Evolutionary conservation across 2,113 vertebrate genomes (phyloP).

Genomic region (Emydura subglobosa): DNA sequence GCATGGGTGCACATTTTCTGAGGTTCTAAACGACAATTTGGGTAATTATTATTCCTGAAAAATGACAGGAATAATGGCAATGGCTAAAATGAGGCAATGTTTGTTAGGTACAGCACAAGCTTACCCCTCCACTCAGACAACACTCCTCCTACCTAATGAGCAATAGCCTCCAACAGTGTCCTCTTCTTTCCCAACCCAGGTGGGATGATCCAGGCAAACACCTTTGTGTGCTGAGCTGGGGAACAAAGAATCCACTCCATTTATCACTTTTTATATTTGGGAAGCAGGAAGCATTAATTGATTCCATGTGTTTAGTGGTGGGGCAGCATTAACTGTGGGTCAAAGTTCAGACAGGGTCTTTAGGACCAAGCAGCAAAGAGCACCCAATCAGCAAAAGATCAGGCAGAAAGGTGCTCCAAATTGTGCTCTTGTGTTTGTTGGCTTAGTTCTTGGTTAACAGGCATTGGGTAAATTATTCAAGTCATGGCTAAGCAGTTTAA

Average conservation of each 20-base stretch:
- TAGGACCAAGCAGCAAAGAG: neutral
- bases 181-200: fast-evolving
- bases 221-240: fast-evolving
- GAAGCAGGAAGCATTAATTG: neutral
- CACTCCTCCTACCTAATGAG: neutral
- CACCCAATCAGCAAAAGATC: neutral
- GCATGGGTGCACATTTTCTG: neutral
- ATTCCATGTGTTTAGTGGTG: neutral
- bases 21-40: neutral
- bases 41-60: neutral
- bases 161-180: fast-evolving
- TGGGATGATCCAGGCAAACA: fast-evolving
- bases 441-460: neutral
- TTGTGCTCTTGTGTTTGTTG: too few species aligned
- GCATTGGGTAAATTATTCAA: neutral
- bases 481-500: neutral
- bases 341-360: neutral
- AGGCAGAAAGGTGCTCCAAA: too few species aligned
- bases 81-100: neutral
- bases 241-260: fast-evolving
- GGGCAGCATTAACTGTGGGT: neutral
- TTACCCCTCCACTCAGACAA: fast-evolving
- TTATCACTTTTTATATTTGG: fast-evolving
- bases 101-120: fast-evolving
- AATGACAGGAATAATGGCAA: neutral